Base-by-base conservation (phyloP, 1,140 invertebrate species). In the Meteorus sp. region DNA sequence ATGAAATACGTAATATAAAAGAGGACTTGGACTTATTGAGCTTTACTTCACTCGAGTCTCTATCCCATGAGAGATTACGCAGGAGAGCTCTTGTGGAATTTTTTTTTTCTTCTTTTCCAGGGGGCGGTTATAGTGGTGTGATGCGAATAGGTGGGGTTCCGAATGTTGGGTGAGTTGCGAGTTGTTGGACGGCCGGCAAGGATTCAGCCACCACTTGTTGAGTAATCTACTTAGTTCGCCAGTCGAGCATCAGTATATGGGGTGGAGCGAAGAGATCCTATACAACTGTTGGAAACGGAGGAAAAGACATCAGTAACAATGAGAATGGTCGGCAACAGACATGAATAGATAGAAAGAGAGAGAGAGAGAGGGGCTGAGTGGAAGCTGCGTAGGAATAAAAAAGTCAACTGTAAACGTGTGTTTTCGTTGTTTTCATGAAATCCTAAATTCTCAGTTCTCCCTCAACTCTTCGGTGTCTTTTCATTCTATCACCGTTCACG, bases 201-300 rank as follows among this genome's bases (percentile, higher is more conserved):
- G 74, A 77, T 77, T 75, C 73, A 68, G 71, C 68, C 72, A 68
- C 74, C 76, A 79, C 77, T 78, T 79, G 74, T 79, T 79, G 76
- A 79, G 76, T 77, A 78, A 79, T 79, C 76, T 79, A 73, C 73
- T 79, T 79, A 76, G 69, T 72, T 73, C 58, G 62, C 64, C 56
- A 66, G 62, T 62, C 59, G 68, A 70, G 65, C 68, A 71, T 37
- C 37, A n/a, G 48, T n/a, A n/a, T n/a, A n/a, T 31, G 37, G 22
- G 44, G 31, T 15, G 43, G 41, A 56, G 25, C 44, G 44, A 53
- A 8, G 51, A 54, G 45, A 59, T n/a, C 9, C n/a, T 20, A 31
- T 27, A 56, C 22, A n/a, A n/a, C n/a, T n/a, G 13, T 22, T 33
- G 61, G 59, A 41, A n/a, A n/a, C n/a, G n/a, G 56, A 22, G 52